Conservation (phyloP, 2,113 vertebrate species). For the Pseudolaguvia tuberculata region DNA sequence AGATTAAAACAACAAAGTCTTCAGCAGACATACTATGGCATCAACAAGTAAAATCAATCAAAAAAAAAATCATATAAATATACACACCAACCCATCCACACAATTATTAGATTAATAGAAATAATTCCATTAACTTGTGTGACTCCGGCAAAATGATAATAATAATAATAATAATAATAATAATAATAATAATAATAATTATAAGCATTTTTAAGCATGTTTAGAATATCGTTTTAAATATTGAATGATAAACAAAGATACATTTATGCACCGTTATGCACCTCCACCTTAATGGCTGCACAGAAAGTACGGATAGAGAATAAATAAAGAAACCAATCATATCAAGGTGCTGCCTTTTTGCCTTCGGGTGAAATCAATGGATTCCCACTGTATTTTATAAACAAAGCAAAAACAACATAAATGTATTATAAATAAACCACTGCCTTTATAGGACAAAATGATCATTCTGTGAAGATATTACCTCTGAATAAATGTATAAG, state of each 20-base stretch:
- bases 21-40: constrained; percentile 2
- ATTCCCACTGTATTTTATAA: not conserved
- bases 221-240: too few species aligned
- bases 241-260: too few species aligned
- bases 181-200: too few species aligned
- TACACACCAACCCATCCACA: not conserved
- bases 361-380: not conserved
- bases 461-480: constrained; percentile 11
- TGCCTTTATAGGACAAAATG: constrained; percentile 14
- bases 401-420: not conserved
- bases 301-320: not conserved
- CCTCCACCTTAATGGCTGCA: not conserved
- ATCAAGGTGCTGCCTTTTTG: not conserved
- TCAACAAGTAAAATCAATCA: not conserved
- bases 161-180: too few species aligned
- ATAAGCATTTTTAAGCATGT: too few species aligned
- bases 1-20: constrained; percentile 17
- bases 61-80: not conserved
- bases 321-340: not conserved
- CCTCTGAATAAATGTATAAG: too few species aligned
- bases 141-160: not conserved
- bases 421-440: not conserved
- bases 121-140: not conserved
- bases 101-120: too few species aligned
- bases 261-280: not conserved